Evolutionary conservation across 1,140 invertebrate species (phyloP), one percentile per base, ranked within the genome.

Genomic region (Maniola jurtina): DNA sequence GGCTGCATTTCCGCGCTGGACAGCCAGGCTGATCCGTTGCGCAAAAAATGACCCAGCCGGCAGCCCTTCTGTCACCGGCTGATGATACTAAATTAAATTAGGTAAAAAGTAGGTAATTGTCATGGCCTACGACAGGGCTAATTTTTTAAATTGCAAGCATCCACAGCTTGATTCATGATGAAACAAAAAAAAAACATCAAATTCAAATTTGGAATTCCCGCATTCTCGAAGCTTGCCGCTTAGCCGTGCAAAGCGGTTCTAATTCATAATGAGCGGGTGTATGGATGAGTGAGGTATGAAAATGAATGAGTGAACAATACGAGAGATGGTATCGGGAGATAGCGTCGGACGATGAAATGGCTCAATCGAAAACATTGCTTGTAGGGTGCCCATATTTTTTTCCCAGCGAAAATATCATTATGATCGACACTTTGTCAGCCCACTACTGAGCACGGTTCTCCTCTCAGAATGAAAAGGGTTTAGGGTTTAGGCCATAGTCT

Each of bases 181-280:
- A 11, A 57, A 71, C 0, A 1, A 62, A 68, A 64, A 64, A 66
- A 67, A 68, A 66, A 71, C 35, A 62, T 50, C 33, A 47, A 66
- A 76, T 68, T 72, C 38, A 76, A 74, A 74, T 74, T 76, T 72
- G 66, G 72, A 73, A 60, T 68, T 67, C 68, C 61, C 61, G 59
- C 71, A 71, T 75, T 73, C 66, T 62, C 70, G 71, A 73, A 66
- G 42, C 42, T 5, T 61, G 65, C 71, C 68, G 71, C 71, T 77
- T 77, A 77, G 73, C 35, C 72, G 59, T 66, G 66, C 75, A 75
- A 76, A 80, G 77, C 84, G 84, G 70, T 75, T 83, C 86, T 84
- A 88, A 88, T 88, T 81, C 76, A 75, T 88, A 86, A 88, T 86
- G 71, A 88, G 75, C 65, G 85, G 83, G 79, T 83, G 70, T 60